Base-by-base conservation (phyloP, 2,113 vertebrate species). In the Hemichromis elongatus region DNA sequence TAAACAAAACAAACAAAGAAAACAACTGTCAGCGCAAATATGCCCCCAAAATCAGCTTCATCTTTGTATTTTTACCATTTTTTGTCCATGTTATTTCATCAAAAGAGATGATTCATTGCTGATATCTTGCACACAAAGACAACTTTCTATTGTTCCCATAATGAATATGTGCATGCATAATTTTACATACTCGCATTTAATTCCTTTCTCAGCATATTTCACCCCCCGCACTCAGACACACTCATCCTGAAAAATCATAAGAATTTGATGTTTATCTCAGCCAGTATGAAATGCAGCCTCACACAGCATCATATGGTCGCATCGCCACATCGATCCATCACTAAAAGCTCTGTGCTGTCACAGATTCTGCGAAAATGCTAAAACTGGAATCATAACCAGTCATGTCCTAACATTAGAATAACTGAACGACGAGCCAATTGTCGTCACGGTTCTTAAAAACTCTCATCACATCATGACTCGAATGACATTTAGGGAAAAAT, bases 221-320 rank as follows among this genome's bases (percentile, higher is more conserved):
- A 83, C 59, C 1, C 55, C 1, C 63, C 21, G 21, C 61, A 77
- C 61, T 47, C 61, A n/a, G 45, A 54, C 16, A 26, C 37, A 82
- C 16, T 54, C 52, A 83, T 73, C 42, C 80, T 90, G 73, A 89
- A 90, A 85, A 91, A 73, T 80, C 61, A 92, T 86, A 70, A 85
- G 45, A 90, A 80, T 80, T 82, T 87, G 82, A 66, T 85, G 81
- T 84, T 83, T 61, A 84, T 88, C 81, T 80, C 55, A 81, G 66
- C 14, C 79, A 73, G 50, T 75, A 55, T 63, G 24, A 88, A 83
- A 85, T 45, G 24, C 28, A 11, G 56, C 52, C 24, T 40, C 33
- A 54, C 45, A 47, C 55, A 56, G n/a, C 56, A 42, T 66, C n/a
- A 68, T 52, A 28, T 16, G 73, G 83, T 78, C 73, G 52, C 40